phyloP scores from a whole-genome alignment of 2,888 invertebrate genomes.

The Tenthredo notha region DNA sequence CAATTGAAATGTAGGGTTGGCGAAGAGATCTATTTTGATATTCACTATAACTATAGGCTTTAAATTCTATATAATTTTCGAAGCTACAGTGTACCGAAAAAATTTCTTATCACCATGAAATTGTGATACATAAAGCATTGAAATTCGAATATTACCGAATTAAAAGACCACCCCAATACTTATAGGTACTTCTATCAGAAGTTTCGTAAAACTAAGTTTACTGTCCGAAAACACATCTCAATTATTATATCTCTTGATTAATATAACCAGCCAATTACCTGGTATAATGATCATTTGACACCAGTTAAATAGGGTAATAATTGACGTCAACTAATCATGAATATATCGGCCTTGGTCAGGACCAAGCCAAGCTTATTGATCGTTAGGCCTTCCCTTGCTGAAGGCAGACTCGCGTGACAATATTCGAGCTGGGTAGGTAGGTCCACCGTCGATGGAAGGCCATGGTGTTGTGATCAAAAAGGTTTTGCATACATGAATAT shows the following conservation, averaged over 20 bases:
- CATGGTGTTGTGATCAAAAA: background rate
- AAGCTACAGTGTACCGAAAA: too few species aligned
- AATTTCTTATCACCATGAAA: too few species aligned
- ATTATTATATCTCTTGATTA: background rate
- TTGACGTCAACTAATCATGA: slow-evolving; percentile 24
- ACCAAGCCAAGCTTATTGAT: slow-evolving; percentile 35
- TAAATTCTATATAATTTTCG: background rate
- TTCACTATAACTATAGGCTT: background rate
- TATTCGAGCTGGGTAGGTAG: background rate
- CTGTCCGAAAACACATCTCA: background rate
- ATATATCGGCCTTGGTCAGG: slow-evolving; percentile 13
- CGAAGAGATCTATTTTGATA: background rate
- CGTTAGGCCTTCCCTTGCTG: background rate
- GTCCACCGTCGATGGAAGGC: background rate
- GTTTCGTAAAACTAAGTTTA: background rate
- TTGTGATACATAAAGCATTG: too few species aligned
- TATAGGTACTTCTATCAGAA: background rate
- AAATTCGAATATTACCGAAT: too few species aligned
- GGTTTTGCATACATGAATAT: background rate
- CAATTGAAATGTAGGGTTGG: background rate
- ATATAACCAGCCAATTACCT: background rate
- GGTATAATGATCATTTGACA: background rate
- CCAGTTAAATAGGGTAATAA: background rate
- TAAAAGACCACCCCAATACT: too few species aligned
- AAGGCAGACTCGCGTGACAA: slow-evolving; percentile 4